Evolutionary conservation across 2,888 invertebrate genomes (phyloP), one percentile per base, ranked within the genome.

Genomic region (Melinaea marsaeus): DNA sequence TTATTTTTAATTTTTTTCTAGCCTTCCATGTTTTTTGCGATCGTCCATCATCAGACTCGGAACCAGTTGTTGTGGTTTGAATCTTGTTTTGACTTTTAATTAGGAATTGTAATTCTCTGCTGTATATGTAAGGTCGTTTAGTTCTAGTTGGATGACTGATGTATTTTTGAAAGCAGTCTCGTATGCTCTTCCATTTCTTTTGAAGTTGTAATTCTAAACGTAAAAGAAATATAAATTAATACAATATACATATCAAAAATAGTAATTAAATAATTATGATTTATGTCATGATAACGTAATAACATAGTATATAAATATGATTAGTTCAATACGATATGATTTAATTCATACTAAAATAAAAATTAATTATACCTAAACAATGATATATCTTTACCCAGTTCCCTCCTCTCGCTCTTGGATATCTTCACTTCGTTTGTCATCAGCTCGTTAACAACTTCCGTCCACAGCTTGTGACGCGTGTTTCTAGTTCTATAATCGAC

Each of bases 101-200:
- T 4, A 90, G 75, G 60, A 90, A 90, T 58, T 84, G 80, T 57
- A 90, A 64, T 13, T 86, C 85, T 69, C 79, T 86, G 11, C 70
- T 69, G 70, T 89, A 90, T 22, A 90, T 72, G 67, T 90, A 90
- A 0, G 90, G 89, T 13, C 81, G 78, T 66, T 75, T 83, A 5
- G 83, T 83, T 73, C 81, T 79, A 13, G 76, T 79, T 1, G 88
- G 88, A 62, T 88, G 82, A 2, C 75, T 66, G 37, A 84, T 60
- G 73, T 85, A 88, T 65, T 89, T 89, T 65, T 83, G 81, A 66
- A 84, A 90, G 68, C 86, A 85, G 67, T 90, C 90, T 37, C 88
- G 75, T 13, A 90, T 84, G 69, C 90, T 86, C 69, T 90, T 90
- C 90, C 90, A 90, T 78, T 90, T 90, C 75, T 88, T 90, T 72